Conservation (phyloP, 2,797 vertebrate genomes). For the Gadopsis marmoratus region DNA sequence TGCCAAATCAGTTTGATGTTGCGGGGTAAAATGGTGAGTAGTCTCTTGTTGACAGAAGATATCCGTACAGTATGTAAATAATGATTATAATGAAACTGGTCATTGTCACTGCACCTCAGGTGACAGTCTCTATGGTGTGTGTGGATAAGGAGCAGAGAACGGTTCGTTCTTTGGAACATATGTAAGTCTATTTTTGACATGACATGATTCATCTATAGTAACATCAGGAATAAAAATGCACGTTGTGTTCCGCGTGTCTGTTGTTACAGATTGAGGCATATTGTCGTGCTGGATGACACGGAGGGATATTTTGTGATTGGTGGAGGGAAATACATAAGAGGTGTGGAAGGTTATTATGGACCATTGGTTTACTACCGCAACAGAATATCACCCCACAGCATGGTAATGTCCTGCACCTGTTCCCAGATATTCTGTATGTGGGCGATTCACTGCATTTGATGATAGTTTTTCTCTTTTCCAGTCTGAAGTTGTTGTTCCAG, state of each 20-base stretch:
- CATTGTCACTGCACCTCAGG: constrained; percentile 65
- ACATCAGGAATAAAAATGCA: neutral
- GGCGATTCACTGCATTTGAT: neutral
- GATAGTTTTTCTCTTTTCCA: constrained; percentile 52
- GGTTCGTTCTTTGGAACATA: constrained; percentile 48
- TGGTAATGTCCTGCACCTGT: constrained; percentile 66
- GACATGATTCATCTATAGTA: neutral
- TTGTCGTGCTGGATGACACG: constrained; percentile 81
- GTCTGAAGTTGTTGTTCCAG: constrained; percentile 73
- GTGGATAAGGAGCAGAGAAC: constrained; percentile 44
- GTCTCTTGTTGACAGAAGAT: neutral
- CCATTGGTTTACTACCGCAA: constrained; percentile 82
- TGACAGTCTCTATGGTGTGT: constrained; percentile 75
- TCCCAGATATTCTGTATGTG: neutral
- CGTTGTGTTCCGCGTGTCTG: neutral
- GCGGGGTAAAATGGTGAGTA: constrained; percentile 74
- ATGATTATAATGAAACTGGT: neutral
- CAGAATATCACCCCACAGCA: constrained; percentile 52
- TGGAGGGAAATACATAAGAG: constrained; percentile 79
- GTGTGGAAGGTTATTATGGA: constrained; percentile 85
- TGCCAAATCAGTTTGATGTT: constrained; percentile 80
- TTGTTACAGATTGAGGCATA: constrained; percentile 67
- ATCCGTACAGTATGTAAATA: neutral
- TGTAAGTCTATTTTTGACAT: constrained; percentile 66
- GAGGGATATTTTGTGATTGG: constrained; percentile 86